phyloP scores from a whole-genome alignment of 2,113 vertebrate genomes.

The Vanacampus margaritifer region DNA sequence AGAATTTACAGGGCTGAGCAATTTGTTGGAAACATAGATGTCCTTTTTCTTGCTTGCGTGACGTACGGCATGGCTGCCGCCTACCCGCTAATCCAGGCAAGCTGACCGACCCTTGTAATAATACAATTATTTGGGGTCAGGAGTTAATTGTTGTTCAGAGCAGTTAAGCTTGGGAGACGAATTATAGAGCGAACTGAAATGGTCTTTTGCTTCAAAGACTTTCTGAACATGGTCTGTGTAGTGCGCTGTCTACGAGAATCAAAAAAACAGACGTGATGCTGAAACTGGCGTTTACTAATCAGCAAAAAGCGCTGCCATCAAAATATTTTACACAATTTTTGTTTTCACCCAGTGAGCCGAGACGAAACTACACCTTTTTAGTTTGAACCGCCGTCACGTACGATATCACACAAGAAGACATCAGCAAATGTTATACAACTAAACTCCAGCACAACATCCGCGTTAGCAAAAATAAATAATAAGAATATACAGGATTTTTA shows the following conservation, averaged over 20 bases:
- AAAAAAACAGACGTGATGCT: conserved; percentile 4
- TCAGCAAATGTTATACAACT: neutral
- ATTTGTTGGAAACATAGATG: conserved; percentile 36
- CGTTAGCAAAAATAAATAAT: neutral
- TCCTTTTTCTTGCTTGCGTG: conserved; percentile 20
- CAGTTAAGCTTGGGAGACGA: conserved; percentile 27
- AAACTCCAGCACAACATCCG: neutral
- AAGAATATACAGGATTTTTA: neutral
- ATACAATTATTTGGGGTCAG: conserved; percentile 66
- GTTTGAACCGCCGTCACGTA: neutral
- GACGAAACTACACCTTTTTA: neutral
- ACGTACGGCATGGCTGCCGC: conserved; percentile 24
- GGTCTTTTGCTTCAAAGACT: conserved; percentile 35
- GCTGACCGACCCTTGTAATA: conserved; percentile 51
- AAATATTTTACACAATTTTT: neutral
- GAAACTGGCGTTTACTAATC: conserved; percentile 9
- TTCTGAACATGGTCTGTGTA: conserved; percentile 7
- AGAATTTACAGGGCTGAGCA: conserved; percentile 37
- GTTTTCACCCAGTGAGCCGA: neutral
- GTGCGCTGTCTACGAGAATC: conserved; percentile 4
- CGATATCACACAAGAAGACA: neutral
- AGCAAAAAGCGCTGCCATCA: neutral
- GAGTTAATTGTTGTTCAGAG: conserved; percentile 64
- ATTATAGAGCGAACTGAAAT: conserved; percentile 27
- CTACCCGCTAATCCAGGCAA: conserved; percentile 18